These are phyloP conservation scores for Lytechinus variegatus DNA, from an alignment of 35 echinoderm and acorn worm genomes.

Conservation along the genomic window DNA sequence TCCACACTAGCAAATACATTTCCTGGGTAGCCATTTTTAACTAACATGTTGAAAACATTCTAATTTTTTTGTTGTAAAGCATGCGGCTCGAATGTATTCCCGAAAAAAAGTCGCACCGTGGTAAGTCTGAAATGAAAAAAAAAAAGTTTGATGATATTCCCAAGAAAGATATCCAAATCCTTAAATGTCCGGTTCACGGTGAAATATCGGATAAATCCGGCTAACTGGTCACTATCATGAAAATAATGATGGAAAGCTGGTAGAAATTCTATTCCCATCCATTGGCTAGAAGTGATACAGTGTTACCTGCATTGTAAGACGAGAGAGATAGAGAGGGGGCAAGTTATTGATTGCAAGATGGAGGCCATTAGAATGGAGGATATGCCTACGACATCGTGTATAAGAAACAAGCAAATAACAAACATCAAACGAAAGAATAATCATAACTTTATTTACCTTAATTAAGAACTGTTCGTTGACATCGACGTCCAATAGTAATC, in stretches of 20 bases:
- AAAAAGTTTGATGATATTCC: neutral
- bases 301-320: neutral
- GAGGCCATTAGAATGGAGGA: neutral
- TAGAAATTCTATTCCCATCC: neutral
- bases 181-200: neutral
- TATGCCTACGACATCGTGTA: neutral
- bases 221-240: neutral
- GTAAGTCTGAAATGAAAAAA: neutral
- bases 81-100: neutral
- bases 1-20: constrained; percentile 29
- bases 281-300: neutral
- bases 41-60: constrained; percentile 32
- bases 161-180: neutral
- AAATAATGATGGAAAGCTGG: neutral
- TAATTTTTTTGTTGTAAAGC: neutral
- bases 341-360: neutral
- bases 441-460: neutral
- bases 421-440: neutral
- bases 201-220: neutral
- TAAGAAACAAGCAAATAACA: neutral
- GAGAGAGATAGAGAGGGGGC: neutral
- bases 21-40: constrained; percentile 25
- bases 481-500: neutral
- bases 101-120: neutral
- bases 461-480: neutral